phyloP scores from a whole-genome alignment of 1,140 invertebrate genomes.

The Cataglyphis hispanica region DNA sequence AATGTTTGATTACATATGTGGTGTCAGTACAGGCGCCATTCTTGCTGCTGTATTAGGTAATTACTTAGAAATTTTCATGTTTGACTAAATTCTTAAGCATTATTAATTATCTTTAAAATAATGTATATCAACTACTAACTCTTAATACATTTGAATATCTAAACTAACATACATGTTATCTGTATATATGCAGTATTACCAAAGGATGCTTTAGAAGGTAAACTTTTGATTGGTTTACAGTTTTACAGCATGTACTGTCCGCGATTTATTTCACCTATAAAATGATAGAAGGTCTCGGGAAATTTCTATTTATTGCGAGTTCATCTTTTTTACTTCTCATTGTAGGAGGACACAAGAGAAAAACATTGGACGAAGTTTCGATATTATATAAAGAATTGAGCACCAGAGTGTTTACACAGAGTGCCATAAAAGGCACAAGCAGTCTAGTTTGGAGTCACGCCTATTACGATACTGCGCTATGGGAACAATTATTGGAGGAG shows the following conservation, averaged over 20 bases:
- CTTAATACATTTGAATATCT: neutral
- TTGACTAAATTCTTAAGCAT: neutral
- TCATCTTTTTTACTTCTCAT: neutral
- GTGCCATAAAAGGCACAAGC: conserved; percentile 91
- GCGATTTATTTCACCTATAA: neutral
- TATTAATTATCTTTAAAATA: neutral
- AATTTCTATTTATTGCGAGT: neutral
- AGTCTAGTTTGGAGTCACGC: conserved; percentile 94
- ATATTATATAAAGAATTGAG: conserved; percentile 91
- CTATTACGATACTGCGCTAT: conserved; percentile 95
- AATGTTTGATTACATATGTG: conserved; percentile 96
- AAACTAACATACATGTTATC: conserved; percentile 31
- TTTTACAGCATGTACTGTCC: conserved; percentile 2
- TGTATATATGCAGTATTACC: conserved; percentile 72
- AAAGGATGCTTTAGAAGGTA: conserved; percentile 76
- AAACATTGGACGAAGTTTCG: conserved; percentile 89
- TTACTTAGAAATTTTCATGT: conserved; percentile 25
- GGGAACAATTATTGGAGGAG: conserved; percentile 93
- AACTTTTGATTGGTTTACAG: neutral
- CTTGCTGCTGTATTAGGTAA: conserved; percentile 90
- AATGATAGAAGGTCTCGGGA: neutral
- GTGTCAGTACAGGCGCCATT: conserved; percentile 96
- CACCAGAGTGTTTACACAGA: conserved; percentile 91
- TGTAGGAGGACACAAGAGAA: conserved; percentile 87
- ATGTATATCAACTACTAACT: neutral